Evolutionary conservation across 1,140 invertebrate species (phyloP), one percentile per base, ranked within the genome.

Genomic region (Ooceraea biroi): DNA sequence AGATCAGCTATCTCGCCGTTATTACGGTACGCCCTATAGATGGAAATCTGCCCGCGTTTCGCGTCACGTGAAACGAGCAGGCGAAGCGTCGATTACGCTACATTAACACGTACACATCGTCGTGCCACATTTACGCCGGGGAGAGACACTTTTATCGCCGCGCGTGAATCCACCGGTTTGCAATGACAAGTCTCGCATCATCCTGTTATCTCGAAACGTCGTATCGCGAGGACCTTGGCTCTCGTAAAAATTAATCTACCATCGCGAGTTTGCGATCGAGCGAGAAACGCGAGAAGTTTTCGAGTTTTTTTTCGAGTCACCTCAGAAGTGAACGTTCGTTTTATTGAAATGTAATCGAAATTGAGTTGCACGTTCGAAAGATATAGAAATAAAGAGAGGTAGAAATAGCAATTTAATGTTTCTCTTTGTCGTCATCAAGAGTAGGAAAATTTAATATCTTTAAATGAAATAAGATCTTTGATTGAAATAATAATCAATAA

Each of bases 1-100:
- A 80, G 77, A 71, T 80, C 12, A 17, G 63, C 19, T 80, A 80
- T 80, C 36, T 36, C 65, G 27, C 14, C 14, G 30, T 71, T 80
- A 80, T 80, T 80, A 80, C 65, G 19, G 76, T 69, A 22, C 36
- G 27, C 50, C 27, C 14, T 25, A 22, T 57, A 57, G 50, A 80
- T 69, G 46, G 7, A 69, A 80, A 80, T 80, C 77, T 46, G 22
- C 30, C 27, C 46, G 25, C 65, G 22, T 68, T 69, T 71, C 10
- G n/a, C 36, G 65, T 80, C 52, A 66, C 25, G 44, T 66, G 74
- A 66, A 66, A 66, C 48, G 60, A 63, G 58, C 60, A 48, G 61
- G 58, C 61, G 11, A 66, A 30, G 27, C n/a, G 5, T 52, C 44
- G 61, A 77, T 77, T 77, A 77, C 74, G 30, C n/a, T 63, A 52